Conservation (phyloP, 2,797 vertebrate genomes). For the Otus scops region DNA sequence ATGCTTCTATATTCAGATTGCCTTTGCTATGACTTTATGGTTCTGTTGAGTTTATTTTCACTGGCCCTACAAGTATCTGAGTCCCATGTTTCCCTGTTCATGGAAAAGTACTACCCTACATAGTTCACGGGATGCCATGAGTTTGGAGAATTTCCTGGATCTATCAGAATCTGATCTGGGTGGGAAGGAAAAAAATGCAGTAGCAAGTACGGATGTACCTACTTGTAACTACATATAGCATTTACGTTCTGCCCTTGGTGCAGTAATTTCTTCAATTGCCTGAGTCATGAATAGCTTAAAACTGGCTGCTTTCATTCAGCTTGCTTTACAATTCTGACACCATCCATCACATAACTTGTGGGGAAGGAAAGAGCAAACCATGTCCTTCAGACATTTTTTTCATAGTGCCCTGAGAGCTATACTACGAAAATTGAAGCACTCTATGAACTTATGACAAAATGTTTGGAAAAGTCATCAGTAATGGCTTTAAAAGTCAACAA, state of each 20-base stretch:
- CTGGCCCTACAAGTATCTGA: not conserved
- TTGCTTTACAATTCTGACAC: not conserved
- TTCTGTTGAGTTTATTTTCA: not conserved
- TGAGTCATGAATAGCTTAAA: not conserved
- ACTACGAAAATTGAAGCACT: not conserved
- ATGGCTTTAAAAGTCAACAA: not conserved
- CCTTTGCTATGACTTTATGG: not conserved
- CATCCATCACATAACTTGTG: accelerated
- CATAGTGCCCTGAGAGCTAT: not conserved
- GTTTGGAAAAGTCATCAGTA: not conserved
- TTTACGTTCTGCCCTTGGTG: not conserved
- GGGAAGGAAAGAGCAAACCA: not conserved
- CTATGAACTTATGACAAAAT: not conserved
- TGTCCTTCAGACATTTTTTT: not conserved
- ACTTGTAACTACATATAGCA: not conserved
- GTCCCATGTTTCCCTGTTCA: not conserved
- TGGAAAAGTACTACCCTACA: not conserved
- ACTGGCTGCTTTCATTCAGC: not conserved
- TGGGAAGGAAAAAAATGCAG: not conserved
- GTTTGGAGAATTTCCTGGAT: not conserved
- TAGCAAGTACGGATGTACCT: not conserved
- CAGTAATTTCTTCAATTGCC: not conserved
- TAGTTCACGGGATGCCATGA: not conserved
- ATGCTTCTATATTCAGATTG: not conserved
- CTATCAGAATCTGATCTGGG: not conserved